Evolutionary conservation across 1,140 invertebrate species (phyloP).

Genomic region (Tetragnatha versicolor): DNA sequence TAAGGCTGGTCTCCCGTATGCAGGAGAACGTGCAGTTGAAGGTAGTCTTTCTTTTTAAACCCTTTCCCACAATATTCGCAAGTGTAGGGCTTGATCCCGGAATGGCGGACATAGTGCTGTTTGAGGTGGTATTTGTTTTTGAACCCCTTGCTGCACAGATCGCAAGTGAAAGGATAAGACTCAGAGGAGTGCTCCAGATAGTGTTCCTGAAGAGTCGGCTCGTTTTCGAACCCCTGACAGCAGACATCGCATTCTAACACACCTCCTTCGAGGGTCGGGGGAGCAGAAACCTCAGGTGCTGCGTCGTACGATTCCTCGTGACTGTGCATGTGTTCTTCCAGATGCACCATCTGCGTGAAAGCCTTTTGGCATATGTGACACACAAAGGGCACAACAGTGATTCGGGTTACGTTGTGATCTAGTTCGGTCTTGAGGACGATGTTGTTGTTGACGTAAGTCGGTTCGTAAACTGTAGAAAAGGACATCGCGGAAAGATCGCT

Average conservation of each 20-base stretch:
- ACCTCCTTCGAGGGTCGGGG: background rate
- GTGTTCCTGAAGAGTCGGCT: constrained; percentile 14
- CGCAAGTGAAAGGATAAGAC: background rate
- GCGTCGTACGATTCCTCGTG: background rate
- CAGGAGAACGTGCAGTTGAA: constrained; percentile 12
- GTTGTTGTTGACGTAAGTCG: background rate
- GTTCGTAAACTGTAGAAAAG: background rate
- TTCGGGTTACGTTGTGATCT: constrained; percentile 24
- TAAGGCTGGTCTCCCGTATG: constrained; percentile 60
- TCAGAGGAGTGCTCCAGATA: constrained; percentile 2
- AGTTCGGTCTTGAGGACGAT: constrained; percentile 31
- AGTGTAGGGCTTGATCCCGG: constrained; percentile 58
- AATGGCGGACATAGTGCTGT: constrained; percentile 19
- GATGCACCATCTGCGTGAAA: constrained; percentile 34
- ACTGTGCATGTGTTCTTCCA: constrained; percentile 23
- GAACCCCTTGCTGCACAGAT: constrained; percentile 29
- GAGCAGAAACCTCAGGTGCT: background rate
- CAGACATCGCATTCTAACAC: constrained; percentile 32
- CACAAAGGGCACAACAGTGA: constrained; percentile 40
- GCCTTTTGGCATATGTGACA: constrained; percentile 40
- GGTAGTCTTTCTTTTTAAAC: constrained; percentile 60
- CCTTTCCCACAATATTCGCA: constrained; percentile 66
- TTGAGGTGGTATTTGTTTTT: constrained; percentile 26
- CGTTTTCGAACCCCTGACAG: constrained; percentile 29
- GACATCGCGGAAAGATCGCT: background rate